Evolutionary conservation across 2,888 invertebrate species (phyloP), one percentile per base, ranked within the genome.

Genomic region (Helicoverpa assulta): DNA sequence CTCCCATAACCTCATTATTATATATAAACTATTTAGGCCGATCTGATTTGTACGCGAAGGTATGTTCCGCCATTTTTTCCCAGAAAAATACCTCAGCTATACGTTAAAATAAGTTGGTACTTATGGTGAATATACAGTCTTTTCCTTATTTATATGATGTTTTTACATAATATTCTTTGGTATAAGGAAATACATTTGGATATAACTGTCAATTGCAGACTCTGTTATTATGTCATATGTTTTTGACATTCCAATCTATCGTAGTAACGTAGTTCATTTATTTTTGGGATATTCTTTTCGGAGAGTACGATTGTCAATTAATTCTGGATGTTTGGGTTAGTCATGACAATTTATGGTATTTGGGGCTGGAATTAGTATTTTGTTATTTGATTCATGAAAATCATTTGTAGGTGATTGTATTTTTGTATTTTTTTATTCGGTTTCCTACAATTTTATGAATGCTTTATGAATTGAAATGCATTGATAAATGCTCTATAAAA

Each of bases 1-100:
- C 63, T 65, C 62, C 62, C 47, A 7, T 75, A 82, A 82, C 77
- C 40, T 70, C 58, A 74, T 83, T 83, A 81, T 59, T 51, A 64
- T 47, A 51, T 79, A 81, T 79, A 81, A 81, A 81, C 81, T 81
- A 80, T 83, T 83, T 83, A 81, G 67, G 58, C 53, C 58, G 69
- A 81, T 78, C 61, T 73, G 80, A 83, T 83, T 83, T 78, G 59
- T 73, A 60, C 66, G 61, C 60, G 58, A 55, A 10, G 53, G 53
- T 69, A 61, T n/a, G 54, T 37, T 73, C 61, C 63, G 58, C 26
- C 12, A 57, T 57, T 70, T 57, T 18, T 57, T 58, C 52, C 21
- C 33, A 33, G 33, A 59, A 59, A 58, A 66, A 63, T 60, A 37
- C 29, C n/a, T 12, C 7, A 59, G n/a, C 10, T 67, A 40, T 56